A percentile compares a stretch with the other conserved stretches of the same genome.
Evolutionary conservation across 2,888 invertebrate species (phyloP).

Genomic region (Cerastoderma edule): DNA sequence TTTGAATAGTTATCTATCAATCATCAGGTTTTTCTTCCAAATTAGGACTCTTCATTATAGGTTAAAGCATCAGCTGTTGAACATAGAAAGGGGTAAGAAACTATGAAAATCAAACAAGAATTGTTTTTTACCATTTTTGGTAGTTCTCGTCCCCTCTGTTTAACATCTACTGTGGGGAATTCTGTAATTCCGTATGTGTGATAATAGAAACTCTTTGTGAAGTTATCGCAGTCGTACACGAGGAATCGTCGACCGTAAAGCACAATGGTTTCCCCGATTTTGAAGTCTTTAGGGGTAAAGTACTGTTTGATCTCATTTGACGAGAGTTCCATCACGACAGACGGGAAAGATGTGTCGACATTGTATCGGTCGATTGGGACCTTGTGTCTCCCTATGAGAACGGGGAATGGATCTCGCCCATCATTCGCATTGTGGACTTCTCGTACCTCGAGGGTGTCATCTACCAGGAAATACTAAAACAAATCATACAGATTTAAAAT

Average conservation of each 20-base stretch:
- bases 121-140: constrained; percentile 82
- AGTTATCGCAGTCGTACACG: constrained; percentile 91
- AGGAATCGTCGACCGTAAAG: constrained; percentile 86
- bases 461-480: constrained; percentile 89
- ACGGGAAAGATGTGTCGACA: constrained; percentile 82
- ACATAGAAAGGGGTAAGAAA: too few species aligned
- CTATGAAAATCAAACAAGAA: too few species aligned
- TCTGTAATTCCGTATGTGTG: constrained; percentile 84
- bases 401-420: constrained; percentile 91
- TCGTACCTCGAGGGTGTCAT: constrained; percentile 91
- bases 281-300: constrained; percentile 91
- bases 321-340: constrained; percentile 88
- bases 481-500: too few species aligned
- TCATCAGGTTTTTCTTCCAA: too few species aligned
- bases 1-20: too few species aligned
- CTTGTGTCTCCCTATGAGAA: constrained; percentile 90
- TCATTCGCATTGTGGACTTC: constrained; percentile 90
- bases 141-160: constrained; percentile 66
- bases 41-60: too few species aligned
- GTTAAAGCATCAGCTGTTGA: too few species aligned
- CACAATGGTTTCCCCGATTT: constrained; percentile 87
- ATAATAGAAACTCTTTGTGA: constrained; percentile 91
- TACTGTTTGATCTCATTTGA: constrained; percentile 91
- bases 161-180: constrained; percentile 83
- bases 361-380: constrained; percentile 84